Base-by-base conservation (phyloP, 2,888 invertebrate species). In the Euzophera pinguis region DNA sequence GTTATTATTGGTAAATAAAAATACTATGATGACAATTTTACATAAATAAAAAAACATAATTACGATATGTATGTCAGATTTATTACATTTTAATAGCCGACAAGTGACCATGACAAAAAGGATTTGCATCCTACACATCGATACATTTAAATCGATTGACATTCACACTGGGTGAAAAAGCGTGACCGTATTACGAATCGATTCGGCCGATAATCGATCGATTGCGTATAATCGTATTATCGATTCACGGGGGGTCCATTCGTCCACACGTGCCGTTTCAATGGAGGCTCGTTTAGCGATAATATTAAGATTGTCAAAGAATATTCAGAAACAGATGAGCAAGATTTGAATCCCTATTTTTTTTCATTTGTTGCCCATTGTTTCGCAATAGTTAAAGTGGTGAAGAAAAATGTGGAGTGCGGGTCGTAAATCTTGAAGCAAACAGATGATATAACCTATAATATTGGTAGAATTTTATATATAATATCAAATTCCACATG, bases 141-240 rank as follows among this genome's bases (percentile, higher is more conserved):
- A 74, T 78, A 73, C 69, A 78, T 78, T 81, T 78, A 78, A 80
- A 77, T 80, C 78, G 71, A 68, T 74, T 83, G 84, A 86, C 87
- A 84, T 84, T 82, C 78, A 82, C 79, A 81, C 74, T 67, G 69
- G 77, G 88, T 84, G 87, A 90, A n/a, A n/a, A 89, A 90, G 89
- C 83, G 68, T 63, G 67, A 71, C 74, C 75, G 81, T 81, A 78
- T 81, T 79, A 70, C 67, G 64, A 69, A 63, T 68, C 71, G 77
- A 75, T 74, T 75, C 70, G 73, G 70, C 62, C 64, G 69, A 75
- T 78, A 78, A 79, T 77, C 81, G 80, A 84, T 79, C 73, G 74
- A 72, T 77, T 70, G 77, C 65, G 66, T 70, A 71, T 84, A 81
- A 85, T 83, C 83, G 83, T 72, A 84, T 85, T 85, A 85, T 69